These are phyloP conservation scores for Orbicella faveolata DNA, from an alignment of 64 coral and sea anemone species.

Conservation along the genomic window DNA sequence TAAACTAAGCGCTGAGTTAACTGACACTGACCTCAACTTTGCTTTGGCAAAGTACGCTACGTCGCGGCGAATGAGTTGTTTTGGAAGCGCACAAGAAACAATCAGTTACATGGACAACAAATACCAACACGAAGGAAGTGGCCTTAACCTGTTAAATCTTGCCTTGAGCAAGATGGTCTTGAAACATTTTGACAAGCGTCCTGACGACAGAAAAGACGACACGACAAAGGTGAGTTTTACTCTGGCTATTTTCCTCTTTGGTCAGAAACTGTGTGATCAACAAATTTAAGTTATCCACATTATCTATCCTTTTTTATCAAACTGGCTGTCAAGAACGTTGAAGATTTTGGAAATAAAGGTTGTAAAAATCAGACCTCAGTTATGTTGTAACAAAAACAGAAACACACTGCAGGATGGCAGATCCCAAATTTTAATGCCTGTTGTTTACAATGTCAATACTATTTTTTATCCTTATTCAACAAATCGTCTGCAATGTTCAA, in stretches of 20 bases:
- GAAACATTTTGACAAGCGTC: not conserved
- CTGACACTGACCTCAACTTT: conserved; percentile 1
- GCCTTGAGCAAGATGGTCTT: not conserved
- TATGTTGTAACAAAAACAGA: no score
- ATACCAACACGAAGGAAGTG: not conserved
- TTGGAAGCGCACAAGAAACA: not conserved
- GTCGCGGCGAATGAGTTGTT: not conserved
- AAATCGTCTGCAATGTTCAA: not conserved
- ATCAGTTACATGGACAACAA: not conserved
- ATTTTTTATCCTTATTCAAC: not conserved
- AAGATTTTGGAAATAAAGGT: no score
- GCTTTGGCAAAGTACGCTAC: not conserved
- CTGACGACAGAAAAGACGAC: not conserved
- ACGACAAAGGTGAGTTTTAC: not conserved
- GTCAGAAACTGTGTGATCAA: no score
- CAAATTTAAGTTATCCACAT: not conserved
- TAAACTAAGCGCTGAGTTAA: not conserved
- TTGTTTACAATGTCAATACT: not conserved
- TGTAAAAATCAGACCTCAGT: no score
- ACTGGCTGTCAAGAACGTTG: no score
- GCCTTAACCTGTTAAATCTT: not conserved
- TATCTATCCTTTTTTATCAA: no score
- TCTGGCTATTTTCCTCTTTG: not conserved
- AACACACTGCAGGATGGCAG: no score
- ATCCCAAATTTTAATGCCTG: not conserved